Percentiles rank a stretch among this genome's conserved stretches.
Evolutionary conservation across 2,888 invertebrate species (phyloP).

Genomic region (Parochlus steinenii): DNA sequence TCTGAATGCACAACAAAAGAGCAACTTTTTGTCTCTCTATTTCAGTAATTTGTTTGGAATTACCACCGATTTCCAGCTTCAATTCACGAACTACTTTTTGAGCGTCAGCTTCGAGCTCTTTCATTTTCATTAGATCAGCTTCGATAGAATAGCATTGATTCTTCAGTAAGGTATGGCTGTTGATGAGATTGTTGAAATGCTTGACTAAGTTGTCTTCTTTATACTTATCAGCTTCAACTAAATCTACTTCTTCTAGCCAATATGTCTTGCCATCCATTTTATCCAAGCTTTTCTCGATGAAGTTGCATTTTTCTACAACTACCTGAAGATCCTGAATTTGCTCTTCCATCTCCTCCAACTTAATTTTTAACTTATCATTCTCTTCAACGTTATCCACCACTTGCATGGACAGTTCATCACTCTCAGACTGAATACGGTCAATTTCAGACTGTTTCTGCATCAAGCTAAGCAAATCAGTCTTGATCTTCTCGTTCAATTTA

Average conservation of each 20-base stretch:
- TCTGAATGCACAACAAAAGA: too few relatives aligned
- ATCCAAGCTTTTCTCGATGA: not conserved
- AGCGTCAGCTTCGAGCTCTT: too few relatives aligned
- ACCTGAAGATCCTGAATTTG: not conserved
- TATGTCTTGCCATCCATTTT: not conserved
- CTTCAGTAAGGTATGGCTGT: too few relatives aligned
- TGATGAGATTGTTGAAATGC: not conserved
- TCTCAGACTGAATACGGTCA: constrained; percentile 32
- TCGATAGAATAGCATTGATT: too few relatives aligned
- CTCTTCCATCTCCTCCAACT: constrained; percentile 19
- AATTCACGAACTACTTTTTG: too few relatives aligned
- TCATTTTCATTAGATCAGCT: too few relatives aligned
- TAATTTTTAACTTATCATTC: constrained; percentile 31
- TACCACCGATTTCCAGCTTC: too few relatives aligned
- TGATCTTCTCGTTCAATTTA: constrained; percentile 9
- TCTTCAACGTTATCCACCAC: constrained; percentile 41
- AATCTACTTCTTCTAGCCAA: not conserved
- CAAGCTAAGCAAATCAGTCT: constrained; percentile 3
- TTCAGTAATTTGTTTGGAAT: too few relatives aligned
- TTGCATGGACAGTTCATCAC: constrained; percentile 37
- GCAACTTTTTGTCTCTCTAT: too few relatives aligned
- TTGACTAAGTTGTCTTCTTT: too few relatives aligned
- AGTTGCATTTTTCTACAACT: not conserved
- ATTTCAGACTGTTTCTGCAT: constrained; percentile 1
- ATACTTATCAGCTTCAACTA: not conserved